A percentile compares a stretch with the other conserved stretches of the same genome.
Conservation (phyloP, 2,888 invertebrate genomes). For the Fragum fragum region DNA sequence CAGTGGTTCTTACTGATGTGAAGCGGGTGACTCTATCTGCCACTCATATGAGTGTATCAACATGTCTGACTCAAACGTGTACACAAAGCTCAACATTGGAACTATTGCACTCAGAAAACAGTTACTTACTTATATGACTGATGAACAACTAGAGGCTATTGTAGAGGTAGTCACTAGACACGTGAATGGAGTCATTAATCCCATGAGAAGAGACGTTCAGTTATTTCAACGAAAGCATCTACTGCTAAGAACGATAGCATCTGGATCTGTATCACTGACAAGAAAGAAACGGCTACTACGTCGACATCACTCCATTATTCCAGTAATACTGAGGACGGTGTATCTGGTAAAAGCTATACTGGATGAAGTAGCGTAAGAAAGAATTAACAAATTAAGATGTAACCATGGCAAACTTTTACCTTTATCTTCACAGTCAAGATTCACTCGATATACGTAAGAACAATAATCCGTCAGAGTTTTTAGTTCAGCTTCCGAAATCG, state of each 20-base stretch:
- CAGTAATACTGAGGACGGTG: slow-evolving; percentile 7
- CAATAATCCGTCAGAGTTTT: slow-evolving; percentile 42
- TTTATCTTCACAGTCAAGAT: slow-evolving; percentile 29
- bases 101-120: slow-evolving; percentile 13
- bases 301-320: slow-evolving; percentile 10
- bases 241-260: slow-evolving; percentile 22
- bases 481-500: slow-evolving; percentile 39
- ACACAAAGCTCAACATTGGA: slow-evolving; percentile 12
- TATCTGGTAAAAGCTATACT: slow-evolving; percentile 23
- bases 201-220: slow-evolving; percentile 28
- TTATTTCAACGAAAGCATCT: slow-evolving; percentile 23
- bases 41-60: no score
- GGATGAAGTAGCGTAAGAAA: slow-evolving; percentile 15
- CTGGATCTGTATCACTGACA: background rate
- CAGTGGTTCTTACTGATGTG: no score
- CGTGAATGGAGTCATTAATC: slow-evolving; percentile 28
- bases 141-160: slow-evolving; percentile 12
- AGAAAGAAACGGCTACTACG: slow-evolving; percentile 21
- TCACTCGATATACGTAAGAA: slow-evolving; percentile 30
- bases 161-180: slow-evolving; percentile 19
- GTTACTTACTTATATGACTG: slow-evolving; percentile 21
- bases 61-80: no score
- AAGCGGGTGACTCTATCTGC: no score
- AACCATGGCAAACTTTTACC: slow-evolving; percentile 28
- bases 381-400: background rate